Percentiles rank a stretch among this genome's conserved stretches.
phyloP scores from a whole-genome alignment of 1,140 invertebrate species.

The Bombus waltoni region DNA sequence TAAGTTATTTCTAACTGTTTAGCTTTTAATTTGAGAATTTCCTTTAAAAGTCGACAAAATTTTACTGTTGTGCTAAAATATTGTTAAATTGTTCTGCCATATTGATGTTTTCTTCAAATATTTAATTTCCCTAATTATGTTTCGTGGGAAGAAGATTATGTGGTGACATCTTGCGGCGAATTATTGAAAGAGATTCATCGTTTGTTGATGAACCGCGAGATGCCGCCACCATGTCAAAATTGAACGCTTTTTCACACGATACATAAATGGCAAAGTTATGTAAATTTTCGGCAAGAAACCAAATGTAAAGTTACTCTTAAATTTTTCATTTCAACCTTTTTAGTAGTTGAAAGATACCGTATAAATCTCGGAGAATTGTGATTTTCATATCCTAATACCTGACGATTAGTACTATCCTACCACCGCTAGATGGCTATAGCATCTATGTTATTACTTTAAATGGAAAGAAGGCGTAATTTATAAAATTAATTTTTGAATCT shows the following conservation, averaged over 20 bases:
- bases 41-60: neutral
- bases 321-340: neutral
- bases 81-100: no score
- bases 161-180: no score
- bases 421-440: neutral
- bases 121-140: no score
- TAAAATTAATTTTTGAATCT: neutral
- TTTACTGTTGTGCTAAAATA: neutral
- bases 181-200: no score
- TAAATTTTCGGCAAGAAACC: neutral
- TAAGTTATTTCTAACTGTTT: neutral
- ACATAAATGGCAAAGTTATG: neutral
- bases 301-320: neutral
- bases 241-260: neutral
- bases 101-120: no score
- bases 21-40: neutral
- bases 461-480: neutral
- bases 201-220: neutral
- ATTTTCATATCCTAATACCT: neutral
- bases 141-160: no score
- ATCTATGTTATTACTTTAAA: neutral
- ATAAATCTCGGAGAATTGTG: neutral
- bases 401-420: neutral
- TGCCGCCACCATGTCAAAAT: neutral
- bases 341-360: neutral